Evolutionary conservation across 2,888 invertebrate genomes (phyloP).

Genomic region (Polydrusus cervinus): DNA sequence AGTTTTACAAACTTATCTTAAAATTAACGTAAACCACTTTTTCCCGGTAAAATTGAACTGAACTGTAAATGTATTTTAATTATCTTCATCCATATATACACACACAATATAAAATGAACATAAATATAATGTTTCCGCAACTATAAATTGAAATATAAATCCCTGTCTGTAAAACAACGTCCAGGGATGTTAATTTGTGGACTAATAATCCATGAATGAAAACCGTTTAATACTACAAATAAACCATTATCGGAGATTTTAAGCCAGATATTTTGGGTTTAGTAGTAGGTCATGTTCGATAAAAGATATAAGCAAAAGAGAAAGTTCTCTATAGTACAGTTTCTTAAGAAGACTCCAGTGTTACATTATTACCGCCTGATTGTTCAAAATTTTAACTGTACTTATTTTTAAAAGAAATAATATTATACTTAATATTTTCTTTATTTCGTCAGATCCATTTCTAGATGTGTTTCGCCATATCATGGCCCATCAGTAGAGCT

Average conservation of each 20-base stretch:
- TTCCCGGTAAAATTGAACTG: no score
- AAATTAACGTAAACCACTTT: no score
- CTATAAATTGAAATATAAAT: slow-evolving; percentile 21
- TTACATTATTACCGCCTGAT: no score
- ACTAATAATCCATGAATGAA: slow-evolving; percentile 34
- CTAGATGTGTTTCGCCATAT: no score
- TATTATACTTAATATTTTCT: no score
- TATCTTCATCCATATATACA: neutral
- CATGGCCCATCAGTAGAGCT: no score
- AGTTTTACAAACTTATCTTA: no score
- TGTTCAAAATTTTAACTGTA: no score
- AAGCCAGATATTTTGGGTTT: slow-evolving; percentile 29
- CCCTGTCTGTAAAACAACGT: slow-evolving; percentile 8
- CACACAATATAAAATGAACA: slow-evolving; percentile 5
- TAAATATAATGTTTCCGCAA: slow-evolving; percentile 6
- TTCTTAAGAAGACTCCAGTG: no score
- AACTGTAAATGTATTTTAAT: neutral
- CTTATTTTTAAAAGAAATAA: no score
- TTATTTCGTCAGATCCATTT: no score
- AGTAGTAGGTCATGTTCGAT: slow-evolving; percentile 21
- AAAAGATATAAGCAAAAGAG: neutral
- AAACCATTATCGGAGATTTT: slow-evolving; percentile 11
- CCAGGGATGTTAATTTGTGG: slow-evolving; percentile 18
- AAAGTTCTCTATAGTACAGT: no score
- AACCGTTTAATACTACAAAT: slow-evolving; percentile 41